A percentile compares a stretch with the other conserved stretches of the same genome.
Conservation (phyloP, 2,113 vertebrate genomes). For the Sorex fumeus region DNA sequence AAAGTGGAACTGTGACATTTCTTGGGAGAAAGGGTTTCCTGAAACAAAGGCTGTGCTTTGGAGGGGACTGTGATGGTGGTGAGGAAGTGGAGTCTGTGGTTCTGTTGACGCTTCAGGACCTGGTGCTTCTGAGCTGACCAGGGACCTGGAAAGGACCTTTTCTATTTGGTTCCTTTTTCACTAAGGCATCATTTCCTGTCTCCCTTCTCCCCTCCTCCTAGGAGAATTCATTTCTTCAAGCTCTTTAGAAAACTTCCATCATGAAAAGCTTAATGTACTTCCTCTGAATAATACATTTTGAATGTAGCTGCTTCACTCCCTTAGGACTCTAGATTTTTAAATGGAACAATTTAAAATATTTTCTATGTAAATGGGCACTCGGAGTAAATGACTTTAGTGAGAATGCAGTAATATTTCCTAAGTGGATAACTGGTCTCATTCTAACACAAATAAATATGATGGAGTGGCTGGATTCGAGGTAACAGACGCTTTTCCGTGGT, state of each 20-base stretch:
- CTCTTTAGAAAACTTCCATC: conserved; percentile 62
- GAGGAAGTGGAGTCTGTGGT: background rate
- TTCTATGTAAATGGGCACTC: conserved; percentile 78
- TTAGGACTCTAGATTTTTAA: conserved; percentile 79
- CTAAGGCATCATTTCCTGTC: background rate
- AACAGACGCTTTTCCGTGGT: background rate
- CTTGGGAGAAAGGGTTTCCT: background rate
- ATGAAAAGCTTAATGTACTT: conserved; percentile 82
- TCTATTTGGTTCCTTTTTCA: background rate
- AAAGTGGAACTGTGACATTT: background rate
- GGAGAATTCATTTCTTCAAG: conserved; percentile 80
- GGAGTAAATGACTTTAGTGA: conserved; percentile 70
- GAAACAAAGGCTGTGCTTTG: background rate
- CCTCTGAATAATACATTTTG: conserved; percentile 83
- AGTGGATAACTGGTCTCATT: background rate
- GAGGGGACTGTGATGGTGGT: background rate
- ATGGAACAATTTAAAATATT: conserved; percentile 85
- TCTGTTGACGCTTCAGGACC: background rate
- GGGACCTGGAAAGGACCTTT: background rate
- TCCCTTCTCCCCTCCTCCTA: conserved; percentile 50
- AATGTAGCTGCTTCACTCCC: conserved; percentile 79
- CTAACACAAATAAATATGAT: conserved; percentile 36
- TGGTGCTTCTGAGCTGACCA: background rate
- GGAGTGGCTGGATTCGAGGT: background rate
- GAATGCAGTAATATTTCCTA: conserved; percentile 32